Evolutionary conservation across 2,113 vertebrate species (phyloP), one percentile per base, ranked within the genome.

Genomic region (Copsychus sechellarum): DNA sequence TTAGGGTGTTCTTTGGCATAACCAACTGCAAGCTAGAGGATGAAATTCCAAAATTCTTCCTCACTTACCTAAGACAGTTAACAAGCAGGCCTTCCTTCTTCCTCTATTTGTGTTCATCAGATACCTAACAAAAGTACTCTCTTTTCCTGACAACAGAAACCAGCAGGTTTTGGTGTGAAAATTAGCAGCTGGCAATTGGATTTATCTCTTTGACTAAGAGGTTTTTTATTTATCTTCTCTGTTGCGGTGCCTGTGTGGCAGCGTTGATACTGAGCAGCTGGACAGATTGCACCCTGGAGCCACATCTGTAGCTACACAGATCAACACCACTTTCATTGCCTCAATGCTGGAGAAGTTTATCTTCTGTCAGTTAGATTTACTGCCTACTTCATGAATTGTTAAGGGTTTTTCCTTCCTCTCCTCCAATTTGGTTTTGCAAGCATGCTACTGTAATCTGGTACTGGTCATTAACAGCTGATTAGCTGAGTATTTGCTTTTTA

Each of bases 241-340:
- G 71, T 96, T 97, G 90, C 96, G 96, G 95, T 96, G 83, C 90
- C 95, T 93, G 94, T 97, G 97, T 97, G 97, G 97, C 91, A 97
- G 85, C 72, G 72, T 88, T 97, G 96, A 98, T 98, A 98, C 88
- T 97, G 97, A 98, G 93, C 95, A 97, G 88, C 95, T 98, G 97
- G 97, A 97, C 96, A 97, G 95, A 98, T 98, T 97, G 94, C 77
- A 98, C 97, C 97, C 97, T 97, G 93, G 95, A 97, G 97, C 89
- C 94, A 98, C 96, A 97, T 98, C 97, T 97, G 95, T 45, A 86
- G 93, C 96, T 94, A 79, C 90, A 95, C 92, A 98, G 96, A 98
- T 98, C 97, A 97, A 96, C 94, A 97, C 83, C 73, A 93, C 93
- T 98, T 98, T 96, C 95, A 96, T 95, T 97, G 95, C 90, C 77